Base-by-base conservation (phyloP, 2,797 vertebrate species). In the Amazonetta brasiliensis region DNA sequence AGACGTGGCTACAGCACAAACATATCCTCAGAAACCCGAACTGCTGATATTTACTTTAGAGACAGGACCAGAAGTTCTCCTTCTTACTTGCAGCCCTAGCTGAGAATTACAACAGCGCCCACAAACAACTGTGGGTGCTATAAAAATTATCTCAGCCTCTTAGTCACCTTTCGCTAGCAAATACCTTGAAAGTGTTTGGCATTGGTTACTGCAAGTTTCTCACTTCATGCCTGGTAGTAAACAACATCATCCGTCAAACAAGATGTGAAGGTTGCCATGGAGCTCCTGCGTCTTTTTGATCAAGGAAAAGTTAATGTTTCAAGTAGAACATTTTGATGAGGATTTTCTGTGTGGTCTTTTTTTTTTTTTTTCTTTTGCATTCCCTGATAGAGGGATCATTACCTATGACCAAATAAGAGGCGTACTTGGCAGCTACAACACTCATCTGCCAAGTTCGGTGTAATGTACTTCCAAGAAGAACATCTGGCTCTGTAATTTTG, bases 401-500 rank as follows among this genome's bases (percentile, higher is more conserved):
- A 96, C 95, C 95, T 96, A 69, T 83, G 95, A 97, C 94, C 92
- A 96, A 95, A 84, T 48, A 48, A 95, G 95, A 97, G 88, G 95
- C 78, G 85, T 77, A 87, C 60, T 95, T 83, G 95, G 97, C 97
- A 98, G 97, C 92, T 89, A 64, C 54, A 2, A 3, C 81, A 13
- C 30, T 96, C 73, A 43, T 90, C 95, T 37, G 76, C 97, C 95
- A 97, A 96, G 83, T 95, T 96, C 77, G 50, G 37, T 30, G n/a
- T 39, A 94, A 95, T 62, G 50, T 64, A 77, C 82, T 90, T 94
- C 96, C 92, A 89, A 93, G 91, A 89, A 74, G 77, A 96, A 96
- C 97, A 98, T 97, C 97, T 98, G 98, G 96, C 83, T 97, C 72
- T 71, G 30, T 21, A 79, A 85, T 92, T 92, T 90, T 84, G 50